These are phyloP conservation scores for Caenorhabditis plicata DNA, from an alignment of 2,888 invertebrate species.

Conservation along the genomic window DNA sequence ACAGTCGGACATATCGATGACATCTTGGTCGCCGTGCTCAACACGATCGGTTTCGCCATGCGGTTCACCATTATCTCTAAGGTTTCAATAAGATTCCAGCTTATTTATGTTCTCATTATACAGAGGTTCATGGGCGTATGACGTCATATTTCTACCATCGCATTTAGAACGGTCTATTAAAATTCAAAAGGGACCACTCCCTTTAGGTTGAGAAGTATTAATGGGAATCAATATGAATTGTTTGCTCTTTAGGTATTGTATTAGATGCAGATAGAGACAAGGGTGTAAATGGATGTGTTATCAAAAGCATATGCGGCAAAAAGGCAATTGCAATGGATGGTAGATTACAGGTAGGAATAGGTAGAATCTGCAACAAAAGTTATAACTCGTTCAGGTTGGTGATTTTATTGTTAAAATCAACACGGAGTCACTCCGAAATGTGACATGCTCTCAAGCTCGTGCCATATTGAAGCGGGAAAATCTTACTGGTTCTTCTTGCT, in stretches of 20 bases:
- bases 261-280: conserved; percentile 71
- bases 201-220: conserved; percentile 68
- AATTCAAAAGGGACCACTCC: conserved; percentile 71
- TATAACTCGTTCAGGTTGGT: conserved; percentile 65
- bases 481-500: conserved; percentile 71
- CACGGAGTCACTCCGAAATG: conserved; percentile 71
- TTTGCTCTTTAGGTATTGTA: conserved; percentile 69
- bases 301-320: conserved; percentile 69
- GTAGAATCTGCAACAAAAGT: not conserved
- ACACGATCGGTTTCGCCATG: conserved; percentile 62
- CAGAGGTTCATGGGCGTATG: conserved; percentile 62
- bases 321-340: conserved; percentile 72
- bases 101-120: not conserved
- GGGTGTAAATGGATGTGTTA: conserved; percentile 71
- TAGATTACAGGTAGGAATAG: conserved; percentile 67
- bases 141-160: conserved; percentile 68
- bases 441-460: conserved; percentile 72
- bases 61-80: conserved; percentile 50
- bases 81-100: conserved; percentile 13
- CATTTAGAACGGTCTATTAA: conserved; percentile 71
- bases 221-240: conserved; percentile 1
- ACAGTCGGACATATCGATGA: conserved; percentile 63
- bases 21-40: conserved; percentile 60
- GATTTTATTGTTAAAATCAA: conserved; percentile 72
- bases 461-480: conserved; percentile 72